Evolutionary conservation across 1,140 invertebrate genomes (phyloP).

Genomic region (Drosophila nebulosa): DNA sequence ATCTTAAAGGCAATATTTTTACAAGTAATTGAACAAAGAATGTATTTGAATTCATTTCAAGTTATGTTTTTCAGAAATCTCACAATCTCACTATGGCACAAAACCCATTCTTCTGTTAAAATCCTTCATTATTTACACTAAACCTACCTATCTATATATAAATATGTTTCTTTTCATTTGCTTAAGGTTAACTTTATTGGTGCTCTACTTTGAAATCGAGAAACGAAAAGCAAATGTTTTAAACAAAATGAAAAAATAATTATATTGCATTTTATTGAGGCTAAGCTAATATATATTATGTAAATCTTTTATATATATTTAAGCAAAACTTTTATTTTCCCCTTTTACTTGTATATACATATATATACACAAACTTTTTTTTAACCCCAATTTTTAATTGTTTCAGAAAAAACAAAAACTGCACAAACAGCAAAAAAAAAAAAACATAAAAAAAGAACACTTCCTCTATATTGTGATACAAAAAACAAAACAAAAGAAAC

Average conservation of each 20-base stretch:
- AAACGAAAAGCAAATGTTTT: constrained; percentile 7
- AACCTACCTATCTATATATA: neutral
- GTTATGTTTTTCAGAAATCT: neutral
- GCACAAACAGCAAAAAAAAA: constrained; percentile 13
- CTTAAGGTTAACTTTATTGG: constrained; percentile 72
- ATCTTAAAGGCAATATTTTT: neutral
- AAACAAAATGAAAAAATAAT: constrained; percentile 21
- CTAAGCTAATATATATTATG: constrained; percentile 53
- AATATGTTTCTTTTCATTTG: constrained; percentile 39
- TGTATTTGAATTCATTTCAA: neutral
- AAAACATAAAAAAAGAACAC: constrained; percentile 33
- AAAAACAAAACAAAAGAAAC: constrained; percentile 66
- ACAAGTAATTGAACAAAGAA: neutral
- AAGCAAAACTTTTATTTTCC: constrained; percentile 9
- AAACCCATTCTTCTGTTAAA: neutral
- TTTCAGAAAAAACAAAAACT: constrained; percentile 32
- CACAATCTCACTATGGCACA: neutral
- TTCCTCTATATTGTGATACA: constrained; percentile 74
- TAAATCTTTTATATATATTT: constrained; percentile 20
- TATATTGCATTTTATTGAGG: constrained; percentile 69
- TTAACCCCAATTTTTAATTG: neutral
- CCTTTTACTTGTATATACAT: constrained; percentile 6
- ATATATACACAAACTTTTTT: neutral
- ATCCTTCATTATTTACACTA: neutral
- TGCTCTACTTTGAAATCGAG: constrained; percentile 57